Percentiles rank a stretch among this genome's conserved stretches.
Evolutionary conservation across 2,888 invertebrate species (phyloP).

Genomic region (Ephialtes manifestator): DNA sequence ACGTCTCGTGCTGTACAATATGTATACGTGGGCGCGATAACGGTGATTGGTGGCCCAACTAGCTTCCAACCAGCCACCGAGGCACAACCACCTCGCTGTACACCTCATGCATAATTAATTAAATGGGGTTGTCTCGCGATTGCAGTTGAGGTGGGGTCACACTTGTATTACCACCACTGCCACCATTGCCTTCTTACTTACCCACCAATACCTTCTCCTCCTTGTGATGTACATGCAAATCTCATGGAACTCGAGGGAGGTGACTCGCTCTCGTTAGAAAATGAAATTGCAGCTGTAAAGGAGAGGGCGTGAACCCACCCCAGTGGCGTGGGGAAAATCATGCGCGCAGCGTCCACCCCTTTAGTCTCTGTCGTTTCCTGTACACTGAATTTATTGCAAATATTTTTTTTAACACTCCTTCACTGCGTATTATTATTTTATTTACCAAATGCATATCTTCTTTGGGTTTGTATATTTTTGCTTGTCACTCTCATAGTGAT

Average conservation of each 20-base stretch:
- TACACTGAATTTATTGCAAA: neutral
- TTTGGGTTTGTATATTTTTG: neutral
- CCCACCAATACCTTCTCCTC: slow-evolving; percentile 34
- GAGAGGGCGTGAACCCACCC: slow-evolving; percentile 61
- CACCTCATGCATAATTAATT: slow-evolving; percentile 83
- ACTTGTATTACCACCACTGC: slow-evolving; percentile 43
- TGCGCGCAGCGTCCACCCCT: slow-evolving; percentile 51
- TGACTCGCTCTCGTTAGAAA: slow-evolving; percentile 75
- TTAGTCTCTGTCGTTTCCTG: neutral
- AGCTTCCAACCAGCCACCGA: slow-evolving; percentile 56
- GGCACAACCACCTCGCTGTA: slow-evolving; percentile 58
- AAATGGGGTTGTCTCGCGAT: slow-evolving; percentile 80
- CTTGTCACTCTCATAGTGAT: neutral
- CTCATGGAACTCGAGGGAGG: slow-evolving; percentile 62
- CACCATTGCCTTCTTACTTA: slow-evolving; percentile 2
- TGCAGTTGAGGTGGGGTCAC: slow-evolving; percentile 76
- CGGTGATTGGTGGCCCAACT: slow-evolving; percentile 74
- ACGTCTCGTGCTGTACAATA: slow-evolving; percentile 49
- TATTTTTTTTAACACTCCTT: neutral
- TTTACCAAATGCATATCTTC: neutral
- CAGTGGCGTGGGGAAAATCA: slow-evolving; percentile 16
- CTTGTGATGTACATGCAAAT: slow-evolving; percentile 36
- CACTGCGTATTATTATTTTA: neutral
- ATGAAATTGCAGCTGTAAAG: slow-evolving; percentile 77
- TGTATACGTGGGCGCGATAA: slow-evolving; percentile 71